phyloP scores from a whole-genome alignment of 2,888 invertebrate species.

The Ophion ellenae region DNA sequence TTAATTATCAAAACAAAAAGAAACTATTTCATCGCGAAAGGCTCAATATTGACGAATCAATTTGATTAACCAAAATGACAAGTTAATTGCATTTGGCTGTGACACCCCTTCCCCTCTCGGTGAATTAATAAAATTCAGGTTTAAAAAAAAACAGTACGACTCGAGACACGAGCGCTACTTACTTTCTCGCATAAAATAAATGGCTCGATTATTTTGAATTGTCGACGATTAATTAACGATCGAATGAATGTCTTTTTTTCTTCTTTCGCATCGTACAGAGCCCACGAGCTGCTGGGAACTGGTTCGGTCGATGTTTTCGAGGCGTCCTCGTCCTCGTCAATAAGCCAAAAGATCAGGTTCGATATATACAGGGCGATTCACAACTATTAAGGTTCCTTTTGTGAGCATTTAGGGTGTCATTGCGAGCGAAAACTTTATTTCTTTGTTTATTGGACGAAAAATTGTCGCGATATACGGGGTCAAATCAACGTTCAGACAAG shows the following conservation, averaged over 20 bases:
- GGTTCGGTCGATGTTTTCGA: conserved; percentile 41
- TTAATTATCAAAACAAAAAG: no score
- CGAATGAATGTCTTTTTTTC: conserved; percentile 3
- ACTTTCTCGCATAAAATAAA: conserved; percentile 2
- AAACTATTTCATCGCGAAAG: no score
- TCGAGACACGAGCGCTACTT: neutral
- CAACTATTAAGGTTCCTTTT: no score
- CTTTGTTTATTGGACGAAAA: no score
- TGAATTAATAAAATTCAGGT: conserved; percentile 7
- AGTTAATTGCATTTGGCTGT: no score
- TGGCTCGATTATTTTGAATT: conserved; percentile 41
- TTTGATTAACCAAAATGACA: no score
- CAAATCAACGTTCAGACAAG: no score
- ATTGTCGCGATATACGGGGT: no score
- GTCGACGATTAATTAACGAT: conserved; percentile 45
- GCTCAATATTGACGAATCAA: no score
- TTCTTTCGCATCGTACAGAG: conserved; percentile 6
- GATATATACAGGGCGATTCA: no score
- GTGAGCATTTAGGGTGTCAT: no score
- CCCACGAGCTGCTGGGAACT: conserved; percentile 40
- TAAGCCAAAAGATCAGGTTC: conserved; percentile 22
- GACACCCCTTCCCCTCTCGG: neutral
- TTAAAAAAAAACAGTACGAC: neutral
- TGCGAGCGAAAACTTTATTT: no score
- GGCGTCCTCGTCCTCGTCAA: conserved; percentile 36